phyloP scores from a whole-genome alignment of 2,113 vertebrate genomes.

The Hippolais icterina region DNA sequence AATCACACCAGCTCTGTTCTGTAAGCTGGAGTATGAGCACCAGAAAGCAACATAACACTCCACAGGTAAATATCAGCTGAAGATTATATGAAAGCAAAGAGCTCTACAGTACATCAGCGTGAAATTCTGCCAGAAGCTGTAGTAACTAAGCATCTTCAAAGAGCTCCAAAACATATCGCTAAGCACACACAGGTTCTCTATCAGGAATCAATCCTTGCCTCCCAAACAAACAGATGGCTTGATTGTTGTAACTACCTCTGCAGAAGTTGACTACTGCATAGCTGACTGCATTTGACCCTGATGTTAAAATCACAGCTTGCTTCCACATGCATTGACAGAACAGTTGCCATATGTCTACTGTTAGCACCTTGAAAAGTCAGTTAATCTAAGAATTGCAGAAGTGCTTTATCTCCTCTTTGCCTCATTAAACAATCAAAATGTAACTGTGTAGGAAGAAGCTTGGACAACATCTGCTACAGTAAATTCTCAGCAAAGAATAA shows the following conservation, averaged over 20 bases:
- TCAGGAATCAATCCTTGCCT: conserved; percentile 22
- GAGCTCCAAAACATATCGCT: conserved; percentile 41
- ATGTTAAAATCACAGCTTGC: conserved; percentile 25
- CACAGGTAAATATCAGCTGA: background rate
- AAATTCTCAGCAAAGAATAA: background rate
- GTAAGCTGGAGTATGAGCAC: background rate
- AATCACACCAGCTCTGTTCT: background rate
- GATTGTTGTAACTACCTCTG: conserved; percentile 14
- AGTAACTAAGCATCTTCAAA: conserved; percentile 53
- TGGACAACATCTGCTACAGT: conserved; percentile 26
- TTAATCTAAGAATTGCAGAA: conserved; percentile 60
- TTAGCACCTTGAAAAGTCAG: conserved; percentile 51
- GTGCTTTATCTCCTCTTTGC: conserved; percentile 58
- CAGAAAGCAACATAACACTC: background rate
- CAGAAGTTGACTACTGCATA: conserved; percentile 14
- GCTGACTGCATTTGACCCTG: conserved; percentile 62
- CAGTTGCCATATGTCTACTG: conserved; percentile 49
- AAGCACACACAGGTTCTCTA: conserved; percentile 26
- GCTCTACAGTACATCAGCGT: background rate
- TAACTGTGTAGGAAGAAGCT: conserved; percentile 38
- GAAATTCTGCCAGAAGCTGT: conserved; percentile 31
- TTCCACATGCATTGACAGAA: conserved; percentile 23
- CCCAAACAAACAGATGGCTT: conserved; percentile 27
- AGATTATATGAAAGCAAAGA: conserved; percentile 16
- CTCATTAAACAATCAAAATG: conserved; percentile 65